phyloP scores from a whole-genome alignment of 2,113 vertebrate species.

The Sturnira hondurensis region DNA sequence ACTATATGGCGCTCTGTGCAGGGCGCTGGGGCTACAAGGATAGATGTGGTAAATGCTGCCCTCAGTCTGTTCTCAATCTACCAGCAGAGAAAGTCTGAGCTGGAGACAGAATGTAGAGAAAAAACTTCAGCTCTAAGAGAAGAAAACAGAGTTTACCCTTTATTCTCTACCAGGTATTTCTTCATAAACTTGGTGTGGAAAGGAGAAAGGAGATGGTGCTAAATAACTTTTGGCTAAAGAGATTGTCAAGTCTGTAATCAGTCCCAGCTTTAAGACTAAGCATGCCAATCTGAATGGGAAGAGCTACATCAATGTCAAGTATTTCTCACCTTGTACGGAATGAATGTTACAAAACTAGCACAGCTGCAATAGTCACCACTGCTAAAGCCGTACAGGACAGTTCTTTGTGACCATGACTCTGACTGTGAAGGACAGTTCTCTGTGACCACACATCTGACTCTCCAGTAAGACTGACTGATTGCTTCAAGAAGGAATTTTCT shows the following conservation, averaged over 20 bases:
- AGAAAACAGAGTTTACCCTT: neutral
- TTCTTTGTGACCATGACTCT: neutral
- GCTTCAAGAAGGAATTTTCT: neutral
- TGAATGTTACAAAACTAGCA: neutral
- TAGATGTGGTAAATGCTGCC: too few species aligned
- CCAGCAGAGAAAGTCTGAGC: neutral
- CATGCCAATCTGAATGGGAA: neutral
- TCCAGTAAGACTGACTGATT: neutral
- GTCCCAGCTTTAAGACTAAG: neutral
- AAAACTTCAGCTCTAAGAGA: neutral
- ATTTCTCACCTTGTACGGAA: neutral
- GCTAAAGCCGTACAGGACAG: neutral
- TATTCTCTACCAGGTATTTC: neutral
- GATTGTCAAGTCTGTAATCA: neutral
- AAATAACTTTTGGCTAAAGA: neutral
- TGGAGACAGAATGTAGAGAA: neutral
- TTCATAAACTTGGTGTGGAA: neutral
- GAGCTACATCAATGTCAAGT: neutral
- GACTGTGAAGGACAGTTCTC: too few species aligned
- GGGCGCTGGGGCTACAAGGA: too few species aligned
- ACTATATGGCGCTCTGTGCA: neutral
- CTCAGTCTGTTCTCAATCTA: neutral
- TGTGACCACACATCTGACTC: neutral
- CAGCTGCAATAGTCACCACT: too few species aligned
- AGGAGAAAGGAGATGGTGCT: neutral